phyloP scores from a whole-genome alignment of 2,888 invertebrate genomes.

The Drosophila formosana region DNA sequence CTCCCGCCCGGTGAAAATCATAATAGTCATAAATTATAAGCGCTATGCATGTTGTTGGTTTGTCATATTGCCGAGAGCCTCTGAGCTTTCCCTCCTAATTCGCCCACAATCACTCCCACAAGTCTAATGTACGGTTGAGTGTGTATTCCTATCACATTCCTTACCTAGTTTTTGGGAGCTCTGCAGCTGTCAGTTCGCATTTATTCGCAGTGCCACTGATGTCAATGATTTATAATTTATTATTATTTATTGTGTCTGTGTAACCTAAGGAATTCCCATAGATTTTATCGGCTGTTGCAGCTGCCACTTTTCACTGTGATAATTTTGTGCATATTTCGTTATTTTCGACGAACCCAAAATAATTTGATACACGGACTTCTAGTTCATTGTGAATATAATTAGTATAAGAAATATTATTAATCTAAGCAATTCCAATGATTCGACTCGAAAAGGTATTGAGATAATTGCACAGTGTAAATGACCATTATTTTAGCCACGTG shows the following conservation, averaged over 20 bases:
- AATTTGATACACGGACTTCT: not conserved
- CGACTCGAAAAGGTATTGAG: slow-evolving; percentile 12
- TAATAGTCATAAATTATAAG: slow-evolving; percentile 73
- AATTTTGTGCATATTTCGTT: slow-evolving; percentile 7
- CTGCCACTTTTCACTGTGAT: slow-evolving; percentile 27
- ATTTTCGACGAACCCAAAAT: not conserved
- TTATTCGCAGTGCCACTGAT: slow-evolving; percentile 26
- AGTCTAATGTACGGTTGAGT: not conserved
- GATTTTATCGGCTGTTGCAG: slow-evolving; percentile 38
- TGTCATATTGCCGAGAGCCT: slow-evolving; percentile 21
- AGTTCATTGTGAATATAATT: too few species aligned
- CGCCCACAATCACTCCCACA: not conserved
- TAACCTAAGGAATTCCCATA: slow-evolving; percentile 34
- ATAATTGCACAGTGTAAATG: slow-evolving; percentile 1
- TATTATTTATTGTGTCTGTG: slow-evolving; percentile 42
- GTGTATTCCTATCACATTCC: slow-evolving; percentile 27
- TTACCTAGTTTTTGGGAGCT: slow-evolving; percentile 39
- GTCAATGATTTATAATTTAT: slow-evolving; percentile 48
- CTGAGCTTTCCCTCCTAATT: not conserved
- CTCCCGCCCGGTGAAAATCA: slow-evolving; percentile 38
- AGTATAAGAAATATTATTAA: too few species aligned
- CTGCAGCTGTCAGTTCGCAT: slow-evolving; percentile 51
- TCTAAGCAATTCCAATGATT: not conserved
- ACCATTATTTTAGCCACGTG: slow-evolving; percentile 10
- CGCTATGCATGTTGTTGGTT: slow-evolving; percentile 36